Evolutionary conservation across 2,113 vertebrate species (phyloP).

Genomic region (Prolemur simus): DNA sequence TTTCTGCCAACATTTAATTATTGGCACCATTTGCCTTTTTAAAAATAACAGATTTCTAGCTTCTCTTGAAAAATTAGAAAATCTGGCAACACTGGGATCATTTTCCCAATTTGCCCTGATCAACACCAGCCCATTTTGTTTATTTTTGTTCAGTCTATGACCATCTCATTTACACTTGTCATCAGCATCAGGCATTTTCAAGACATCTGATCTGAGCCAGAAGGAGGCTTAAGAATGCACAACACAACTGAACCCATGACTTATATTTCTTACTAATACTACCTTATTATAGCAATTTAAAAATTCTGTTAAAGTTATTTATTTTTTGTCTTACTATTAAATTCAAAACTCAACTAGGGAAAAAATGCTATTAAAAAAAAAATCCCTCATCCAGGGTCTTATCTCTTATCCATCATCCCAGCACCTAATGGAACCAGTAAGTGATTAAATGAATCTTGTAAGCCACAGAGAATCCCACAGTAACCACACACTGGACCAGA

Average conservation of each 20-base stretch:
- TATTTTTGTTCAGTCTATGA: background rate
- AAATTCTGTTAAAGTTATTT: background rate
- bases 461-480: background rate
- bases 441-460: background rate
- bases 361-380: background rate
- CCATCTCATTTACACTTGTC: background rate
- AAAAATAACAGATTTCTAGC: background rate
- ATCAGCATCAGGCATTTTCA: background rate
- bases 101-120: background rate
- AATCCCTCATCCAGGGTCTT: background rate
- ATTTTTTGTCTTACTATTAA: background rate
- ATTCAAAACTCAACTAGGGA: background rate
- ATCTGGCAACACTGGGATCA: background rate
- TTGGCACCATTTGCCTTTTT: background rate
- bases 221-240: background rate
- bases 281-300: background rate
- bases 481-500: background rate
- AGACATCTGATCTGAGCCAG: background rate
- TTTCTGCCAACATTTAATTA: constrained; percentile 10
- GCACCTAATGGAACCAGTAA: background rate
- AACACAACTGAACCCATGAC: background rate
- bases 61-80: background rate
- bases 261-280: background rate
- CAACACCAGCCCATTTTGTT: background rate
- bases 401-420: background rate